Base-by-base conservation (phyloP, 2,888 invertebrate species). In the Drosophila meridionalis region DNA sequence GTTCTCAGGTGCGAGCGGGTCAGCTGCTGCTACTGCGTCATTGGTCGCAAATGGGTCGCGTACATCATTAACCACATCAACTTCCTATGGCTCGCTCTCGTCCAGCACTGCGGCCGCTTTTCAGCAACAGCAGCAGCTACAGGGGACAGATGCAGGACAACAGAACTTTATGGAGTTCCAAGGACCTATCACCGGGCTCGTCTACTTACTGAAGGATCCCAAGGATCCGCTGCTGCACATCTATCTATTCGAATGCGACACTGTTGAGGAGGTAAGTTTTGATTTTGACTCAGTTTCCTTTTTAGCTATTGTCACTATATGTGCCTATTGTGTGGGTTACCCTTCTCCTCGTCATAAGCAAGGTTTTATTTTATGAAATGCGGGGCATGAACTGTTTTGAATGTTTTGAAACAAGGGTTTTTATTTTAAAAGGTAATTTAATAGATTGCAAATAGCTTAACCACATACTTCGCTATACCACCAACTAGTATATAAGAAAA, bases 161-260 rank as follows among this genome's bases (percentile, higher is more conserved):
- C 76, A 84, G 76, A 91, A 89, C 80, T 92, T 93, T 78, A 93
- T 93, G 93, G 92, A 93, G 84, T 92, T 95, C 9, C 94, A 94
- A 65, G 95, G 94, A 20, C 94, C 93, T 73, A 94, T 94, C 72
- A 95, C 94, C 57, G 95, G 95, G 87, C 94, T 97, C 90, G 95
- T 97, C 85, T 97, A 97, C 93, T 94, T 96, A 84, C 94, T 96
- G 71, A 94, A 95, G 85, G 96, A 96, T 90, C 95, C 96, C 80
- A 94, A 94, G 86, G 96, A 96, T 90, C 95, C 95, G n/a, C 93
- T 96, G 3, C 94, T 97, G 36, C 95, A 96, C 92, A 96, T 96
- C 92, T 96, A 96, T 92, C 94, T 97, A 64, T 97, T 96, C 92
- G 95, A 95, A 90, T 95, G 96, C 47, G 94, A 94, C 71, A 95